Evolutionary conservation across 2,888 invertebrate genomes (phyloP), one percentile per base, ranked within the genome.

Genomic region (Drosophila nigricruria): DNA sequence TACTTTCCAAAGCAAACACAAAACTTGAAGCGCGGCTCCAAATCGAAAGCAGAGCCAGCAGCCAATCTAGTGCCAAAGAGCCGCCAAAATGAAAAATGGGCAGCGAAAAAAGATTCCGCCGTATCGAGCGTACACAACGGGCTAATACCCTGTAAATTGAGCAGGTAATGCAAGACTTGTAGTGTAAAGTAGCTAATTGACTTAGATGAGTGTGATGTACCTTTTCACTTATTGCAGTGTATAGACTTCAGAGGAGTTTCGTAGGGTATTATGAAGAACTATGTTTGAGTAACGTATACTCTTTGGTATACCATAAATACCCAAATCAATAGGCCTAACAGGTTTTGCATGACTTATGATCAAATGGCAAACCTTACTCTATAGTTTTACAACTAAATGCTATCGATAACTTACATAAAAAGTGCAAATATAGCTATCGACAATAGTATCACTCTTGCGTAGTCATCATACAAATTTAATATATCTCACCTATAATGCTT

Each of bases 1-100:
- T 85, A 89, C 88, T 86, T 83, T 86, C 83, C 71, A 88, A 86
- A 86, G 86, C 81, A 86, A 86, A 89, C 89, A 89, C 73, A 73
- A 64, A 77, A 75, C 78, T 85, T 82, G 81, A 88, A 83, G 61
- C 72, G 49, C 74, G 79, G 58, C 58, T 53, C 20, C 30, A 70
- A 77, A 75, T 77, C 68, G 78, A 73, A 73, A 69, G 65, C 67
- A 59, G 43, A 52, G 45, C 53, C 50, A 58, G 52, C 52, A 70
- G 77, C 80, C 80, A 79, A 79, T 79, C 80, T 77, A 66, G 53
- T 67, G 73, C 70, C 68, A 73, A 77, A 82, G 70, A 60, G 60
- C 67, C 68, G 50, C 49, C 43, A 53, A 63, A 81, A 73, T 56
- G 56, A 71, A 74, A 64, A 54, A 64, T 36, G 45, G 38, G 62